A percentile compares a stretch with the other conserved stretches of the same genome.
These are phyloP conservation scores for Dynastes hyllus DNA, from an alignment of 2,888 invertebrate species.

Conservation along the genomic window DNA sequence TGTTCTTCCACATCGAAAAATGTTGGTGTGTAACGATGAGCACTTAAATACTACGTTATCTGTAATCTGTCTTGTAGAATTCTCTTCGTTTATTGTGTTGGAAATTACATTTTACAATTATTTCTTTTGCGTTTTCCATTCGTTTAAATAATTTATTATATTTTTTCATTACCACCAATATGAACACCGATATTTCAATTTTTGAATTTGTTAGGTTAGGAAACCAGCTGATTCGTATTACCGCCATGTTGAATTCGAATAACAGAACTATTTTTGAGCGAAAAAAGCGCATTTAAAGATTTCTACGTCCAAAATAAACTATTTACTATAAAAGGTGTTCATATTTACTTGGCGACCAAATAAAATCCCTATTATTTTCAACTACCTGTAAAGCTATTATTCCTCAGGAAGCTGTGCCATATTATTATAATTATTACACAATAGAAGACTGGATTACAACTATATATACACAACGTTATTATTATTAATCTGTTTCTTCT, in stretches of 20 bases:
- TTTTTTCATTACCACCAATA: slow-evolving; percentile 19
- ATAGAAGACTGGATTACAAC: slow-evolving; percentile 67
- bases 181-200: slow-evolving; percentile 3
- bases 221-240: no score
- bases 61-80: slow-evolving; percentile 34
- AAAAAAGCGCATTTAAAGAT: no score
- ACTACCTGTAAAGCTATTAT: slow-evolving; percentile 60
- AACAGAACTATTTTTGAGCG: no score
- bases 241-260: no score
- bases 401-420: slow-evolving; percentile 61
- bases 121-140: slow-evolving; percentile 12
- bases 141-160: slow-evolving; percentile 7
- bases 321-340: no score
- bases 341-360: slow-evolving; percentile 5
- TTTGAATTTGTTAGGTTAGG: no score
- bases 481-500: slow-evolving; percentile 47
- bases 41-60: slow-evolving; percentile 55
- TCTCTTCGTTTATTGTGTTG: neutral
- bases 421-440: slow-evolving; percentile 56
- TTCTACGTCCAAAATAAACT: no score
- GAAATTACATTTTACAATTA: neutral
- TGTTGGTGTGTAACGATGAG: slow-evolving; percentile 58
- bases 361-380: slow-evolving; percentile 32
- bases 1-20: neutral
- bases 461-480: slow-evolving; percentile 60